These are phyloP conservation scores for Zoanthus sociatus DNA, from an alignment of 92 coral and sea anemone genomes.

Conservation along the genomic window DNA sequence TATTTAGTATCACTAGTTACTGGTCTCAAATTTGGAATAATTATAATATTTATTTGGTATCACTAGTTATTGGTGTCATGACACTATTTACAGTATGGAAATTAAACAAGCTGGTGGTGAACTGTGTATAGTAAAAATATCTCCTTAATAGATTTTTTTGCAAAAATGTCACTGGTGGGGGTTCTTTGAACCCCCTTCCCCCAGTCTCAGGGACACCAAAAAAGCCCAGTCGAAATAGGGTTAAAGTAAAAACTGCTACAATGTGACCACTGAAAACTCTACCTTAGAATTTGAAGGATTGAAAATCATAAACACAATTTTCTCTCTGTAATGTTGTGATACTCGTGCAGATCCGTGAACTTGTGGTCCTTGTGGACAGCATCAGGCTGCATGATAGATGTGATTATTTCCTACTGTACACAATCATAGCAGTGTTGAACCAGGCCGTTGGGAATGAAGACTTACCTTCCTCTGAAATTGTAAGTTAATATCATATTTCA, in stretches of 20 bases:
- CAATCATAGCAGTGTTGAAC: constrained; percentile 77
- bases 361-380: constrained; percentile 63
- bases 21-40: no score
- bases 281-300: neutral
- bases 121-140: no score
- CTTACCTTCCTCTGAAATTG: constrained; percentile 80
- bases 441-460: constrained; percentile 88
- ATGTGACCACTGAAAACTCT: neutral
- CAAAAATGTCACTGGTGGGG: no score
- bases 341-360: constrained; percentile 50
- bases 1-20: no score
- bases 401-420: constrained; percentile 80
- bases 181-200: no score
- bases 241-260: neutral
- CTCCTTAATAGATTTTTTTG: no score
- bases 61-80: no score
- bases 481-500: constrained; percentile 13
- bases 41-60: no score
- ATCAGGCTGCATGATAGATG: constrained; percentile 67
- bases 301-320: neutral
- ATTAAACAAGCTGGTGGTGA: no score
- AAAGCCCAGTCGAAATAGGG: no score
- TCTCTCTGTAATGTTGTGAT: neutral
- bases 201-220: no score
- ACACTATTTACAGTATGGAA: no score